Base-by-base conservation (phyloP, 2,888 invertebrate genomes). In the Cryptosula pallasiana region DNA sequence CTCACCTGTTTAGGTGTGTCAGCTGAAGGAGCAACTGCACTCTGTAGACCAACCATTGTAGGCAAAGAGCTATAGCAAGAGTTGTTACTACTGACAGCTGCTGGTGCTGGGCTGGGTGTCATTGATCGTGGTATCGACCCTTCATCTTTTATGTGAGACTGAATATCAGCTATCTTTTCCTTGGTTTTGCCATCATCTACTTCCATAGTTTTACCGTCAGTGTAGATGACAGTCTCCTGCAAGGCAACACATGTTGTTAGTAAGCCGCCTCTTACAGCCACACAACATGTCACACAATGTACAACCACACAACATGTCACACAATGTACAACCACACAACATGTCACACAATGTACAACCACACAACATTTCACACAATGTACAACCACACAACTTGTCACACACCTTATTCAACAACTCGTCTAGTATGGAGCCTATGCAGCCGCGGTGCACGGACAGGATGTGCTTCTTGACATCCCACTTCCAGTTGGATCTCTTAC, bases 401-500 rank as follows among this genome's bases (percentile, higher is more conserved):
- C 16, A 5, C 32, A 63, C 63, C 34, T 34, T 63, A n/a, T 63
- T 63, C 9, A 63, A 13, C 1, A 63, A n/a, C 9, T 63, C 63
- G 32, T 63, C 63, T 2, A 63, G 63, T 32, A 63, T 63, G 27
- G 63, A 63, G n/a, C 63, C 63, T 5, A 63, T 63, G 63, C 27
- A 16, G 32, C 63, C 63, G 25, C 63, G 25, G n/a, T 63, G 63
- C 32, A 63, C 63, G 32, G 63, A 63, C 63, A 63, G 13, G 32
- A 97, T 95, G 85, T 97, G 97, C 85, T 96, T 97, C 69, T 94
- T 95, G 74, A 97, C 92, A 86, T 97, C 96, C 95, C 96, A 96
- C 77, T 95, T 90, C 96, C 96, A 96, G 84, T 97, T 96, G 54
- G 95, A 95, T 77, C 94, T 90, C 82, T 95, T 94, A 72, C 92